Conservation (phyloP, 2,113 vertebrate genomes). For the Erythrolamprus reginae region DNA sequence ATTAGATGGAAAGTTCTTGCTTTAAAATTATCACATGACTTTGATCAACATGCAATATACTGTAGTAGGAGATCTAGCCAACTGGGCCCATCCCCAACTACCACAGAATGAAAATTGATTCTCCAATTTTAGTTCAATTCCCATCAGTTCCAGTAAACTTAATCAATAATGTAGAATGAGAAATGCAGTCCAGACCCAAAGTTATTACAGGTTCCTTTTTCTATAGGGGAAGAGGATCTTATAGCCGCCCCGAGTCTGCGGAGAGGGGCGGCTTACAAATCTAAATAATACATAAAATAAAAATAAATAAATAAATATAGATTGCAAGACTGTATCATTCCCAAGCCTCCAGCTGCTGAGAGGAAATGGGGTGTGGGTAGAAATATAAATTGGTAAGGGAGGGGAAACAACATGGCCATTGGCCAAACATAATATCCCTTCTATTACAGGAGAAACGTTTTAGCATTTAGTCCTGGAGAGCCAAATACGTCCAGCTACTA, state of each 20-base stretch:
- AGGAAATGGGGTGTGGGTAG: not conserved
- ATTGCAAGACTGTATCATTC: not conserved
- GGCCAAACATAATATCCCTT: not conserved
- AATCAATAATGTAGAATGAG: not conserved
- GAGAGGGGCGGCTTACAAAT: no score
- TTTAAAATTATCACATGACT: not conserved
- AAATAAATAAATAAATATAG: no score
- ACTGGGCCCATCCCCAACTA: not conserved
- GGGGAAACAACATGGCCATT: not conserved
- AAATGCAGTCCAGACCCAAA: not conserved
- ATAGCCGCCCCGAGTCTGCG: no score
- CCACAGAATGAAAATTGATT: not conserved
- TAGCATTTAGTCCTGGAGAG: not conserved
- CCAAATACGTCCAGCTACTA: accelerated
- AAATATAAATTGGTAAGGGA: not conserved
- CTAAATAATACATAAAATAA: no score
- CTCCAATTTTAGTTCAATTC: not conserved
- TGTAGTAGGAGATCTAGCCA: not conserved
- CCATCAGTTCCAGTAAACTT: not conserved
- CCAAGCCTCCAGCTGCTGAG: not conserved
- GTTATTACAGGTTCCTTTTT: not conserved
- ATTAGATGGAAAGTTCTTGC: not conserved
- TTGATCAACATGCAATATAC: not conserved
- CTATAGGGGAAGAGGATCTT: not conserved
- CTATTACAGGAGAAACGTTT: accelerated